Evolutionary conservation across 2,797 vertebrate genomes (phyloP).

Genomic region (Fratercula arctica): DNA sequence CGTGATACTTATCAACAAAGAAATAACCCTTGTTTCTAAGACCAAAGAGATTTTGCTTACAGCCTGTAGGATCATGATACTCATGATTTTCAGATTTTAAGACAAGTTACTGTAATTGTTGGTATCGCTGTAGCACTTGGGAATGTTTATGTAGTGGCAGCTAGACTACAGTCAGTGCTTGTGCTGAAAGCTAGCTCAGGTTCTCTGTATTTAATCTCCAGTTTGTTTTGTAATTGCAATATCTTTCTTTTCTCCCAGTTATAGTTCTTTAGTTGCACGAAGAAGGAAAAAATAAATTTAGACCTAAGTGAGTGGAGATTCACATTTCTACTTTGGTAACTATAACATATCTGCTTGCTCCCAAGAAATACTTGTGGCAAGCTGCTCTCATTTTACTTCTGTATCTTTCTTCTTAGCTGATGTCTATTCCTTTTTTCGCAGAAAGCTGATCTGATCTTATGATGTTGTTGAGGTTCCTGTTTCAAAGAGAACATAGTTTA

Average conservation of each 20-base stretch:
- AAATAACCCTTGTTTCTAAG: background rate
- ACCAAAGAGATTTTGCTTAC: background rate
- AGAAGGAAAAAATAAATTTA: background rate
- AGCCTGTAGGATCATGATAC: background rate
- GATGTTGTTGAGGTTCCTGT: background rate
- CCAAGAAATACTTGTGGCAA: background rate
- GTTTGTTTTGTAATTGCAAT: background rate
- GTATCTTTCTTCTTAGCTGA: background rate
- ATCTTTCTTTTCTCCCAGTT: background rate
- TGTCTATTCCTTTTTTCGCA: background rate
- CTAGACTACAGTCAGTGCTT: background rate
- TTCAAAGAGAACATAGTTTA: background rate
- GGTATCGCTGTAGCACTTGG: background rate
- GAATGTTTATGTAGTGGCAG: background rate
- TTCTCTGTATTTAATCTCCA: background rate
- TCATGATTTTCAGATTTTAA: background rate
- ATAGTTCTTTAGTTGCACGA: background rate
- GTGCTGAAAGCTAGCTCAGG: background rate
- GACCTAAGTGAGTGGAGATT: background rate
- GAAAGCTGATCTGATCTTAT: background rate
- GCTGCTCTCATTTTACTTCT: background rate
- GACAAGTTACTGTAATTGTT: background rate
- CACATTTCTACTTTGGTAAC: background rate
- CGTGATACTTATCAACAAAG: background rate
- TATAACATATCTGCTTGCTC: background rate